Percentiles rank a stretch among this genome's conserved stretches.
Evolutionary conservation across 1,140 invertebrate genomes (phyloP).

Genomic region (Trichomalopsis sarcophagae): DNA sequence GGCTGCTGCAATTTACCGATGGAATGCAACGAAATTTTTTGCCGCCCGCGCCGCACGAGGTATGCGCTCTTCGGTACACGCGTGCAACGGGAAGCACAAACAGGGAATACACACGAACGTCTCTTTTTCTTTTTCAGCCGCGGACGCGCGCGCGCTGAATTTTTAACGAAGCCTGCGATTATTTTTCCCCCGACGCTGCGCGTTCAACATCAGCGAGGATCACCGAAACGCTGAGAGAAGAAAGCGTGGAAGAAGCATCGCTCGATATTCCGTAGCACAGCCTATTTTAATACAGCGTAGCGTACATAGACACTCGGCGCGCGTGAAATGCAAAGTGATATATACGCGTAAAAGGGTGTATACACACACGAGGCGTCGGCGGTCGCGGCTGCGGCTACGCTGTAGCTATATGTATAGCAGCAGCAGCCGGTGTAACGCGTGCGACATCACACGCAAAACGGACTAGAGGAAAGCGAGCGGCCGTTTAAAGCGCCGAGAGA

Average conservation of each 20-base stretch:
- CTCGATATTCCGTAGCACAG: neutral
- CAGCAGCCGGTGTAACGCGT: slow-evolving; percentile 2
- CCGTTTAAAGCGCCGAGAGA: neutral
- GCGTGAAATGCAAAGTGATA: slow-evolving; percentile 29
- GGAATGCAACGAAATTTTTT: slow-evolving; percentile 10
- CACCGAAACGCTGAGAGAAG: too few relatives aligned
- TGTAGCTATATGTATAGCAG: too few relatives aligned
- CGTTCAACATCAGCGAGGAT: too few relatives aligned
- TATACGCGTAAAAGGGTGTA: neutral
- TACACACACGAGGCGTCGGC: neutral
- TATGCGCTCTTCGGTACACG: too few relatives aligned
- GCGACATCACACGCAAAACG: neutral
- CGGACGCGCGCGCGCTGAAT: too few relatives aligned
- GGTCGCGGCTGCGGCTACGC: slow-evolving; percentile 5
- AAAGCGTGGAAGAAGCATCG: too few relatives aligned
- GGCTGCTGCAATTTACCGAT: neutral
- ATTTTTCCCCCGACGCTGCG: too few relatives aligned
- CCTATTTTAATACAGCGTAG: neutral
- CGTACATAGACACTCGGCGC: neutral
- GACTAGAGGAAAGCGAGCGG: neutral
- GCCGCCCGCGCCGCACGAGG: neutral
- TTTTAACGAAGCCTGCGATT: too few relatives aligned
- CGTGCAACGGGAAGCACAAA: too few relatives aligned
- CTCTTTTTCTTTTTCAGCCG: too few relatives aligned
- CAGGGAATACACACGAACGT: too few relatives aligned